Percentiles rank a stretch among this genome's conserved stretches.
These are phyloP conservation scores for Dioctria linearis DNA, from an alignment of 2,888 invertebrate species.

Conservation along the genomic window DNA sequence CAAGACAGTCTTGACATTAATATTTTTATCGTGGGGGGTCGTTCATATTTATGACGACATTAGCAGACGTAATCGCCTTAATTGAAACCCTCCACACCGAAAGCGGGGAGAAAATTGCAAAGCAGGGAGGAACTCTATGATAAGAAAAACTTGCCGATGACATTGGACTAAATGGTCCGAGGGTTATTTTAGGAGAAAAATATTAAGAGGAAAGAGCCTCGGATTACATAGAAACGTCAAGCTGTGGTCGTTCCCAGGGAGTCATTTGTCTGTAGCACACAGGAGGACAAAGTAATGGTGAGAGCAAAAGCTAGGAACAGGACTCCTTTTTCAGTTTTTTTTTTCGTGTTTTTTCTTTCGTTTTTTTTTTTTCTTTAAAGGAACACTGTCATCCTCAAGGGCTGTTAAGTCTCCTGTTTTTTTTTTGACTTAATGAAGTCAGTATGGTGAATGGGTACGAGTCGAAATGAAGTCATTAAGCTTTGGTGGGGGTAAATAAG, in stretches of 20 bases:
- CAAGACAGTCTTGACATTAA: slow-evolving; percentile 46
- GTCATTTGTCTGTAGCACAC: slow-evolving; percentile 46
- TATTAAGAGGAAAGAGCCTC: slow-evolving; percentile 48
- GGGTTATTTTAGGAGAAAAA: slow-evolving; percentile 51
- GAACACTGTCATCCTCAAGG: slow-evolving; percentile 18
- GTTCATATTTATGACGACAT: slow-evolving; percentile 51
- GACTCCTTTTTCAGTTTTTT: background rate
- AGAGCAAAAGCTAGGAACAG: background rate
- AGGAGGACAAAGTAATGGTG: slow-evolving; percentile 6
- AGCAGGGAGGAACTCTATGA: background rate
- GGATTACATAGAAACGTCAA: slow-evolving; percentile 48
- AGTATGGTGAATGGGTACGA: slow-evolving; percentile 27
- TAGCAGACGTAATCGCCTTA: slow-evolving; percentile 53
- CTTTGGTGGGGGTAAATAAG: slow-evolving; percentile 43
- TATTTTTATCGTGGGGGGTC: slow-evolving; percentile 51
- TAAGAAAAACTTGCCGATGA: slow-evolving; percentile 53
- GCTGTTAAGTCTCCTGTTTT: slow-evolving; percentile 8
- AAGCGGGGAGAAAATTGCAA: slow-evolving; percentile 12
- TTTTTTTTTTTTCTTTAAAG: background rate
- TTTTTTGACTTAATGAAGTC: slow-evolving; percentile 44
- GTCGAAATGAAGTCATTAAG: slow-evolving; percentile 50
- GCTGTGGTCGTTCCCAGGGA: slow-evolving; percentile 52
- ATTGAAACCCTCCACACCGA: slow-evolving; percentile 49
- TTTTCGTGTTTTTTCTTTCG: background rate
- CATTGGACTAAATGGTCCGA: slow-evolving; percentile 52